These are phyloP conservation scores for Chymomyza fuscimana DNA, from an alignment of 2,888 invertebrate genomes.

Conservation along the genomic window DNA sequence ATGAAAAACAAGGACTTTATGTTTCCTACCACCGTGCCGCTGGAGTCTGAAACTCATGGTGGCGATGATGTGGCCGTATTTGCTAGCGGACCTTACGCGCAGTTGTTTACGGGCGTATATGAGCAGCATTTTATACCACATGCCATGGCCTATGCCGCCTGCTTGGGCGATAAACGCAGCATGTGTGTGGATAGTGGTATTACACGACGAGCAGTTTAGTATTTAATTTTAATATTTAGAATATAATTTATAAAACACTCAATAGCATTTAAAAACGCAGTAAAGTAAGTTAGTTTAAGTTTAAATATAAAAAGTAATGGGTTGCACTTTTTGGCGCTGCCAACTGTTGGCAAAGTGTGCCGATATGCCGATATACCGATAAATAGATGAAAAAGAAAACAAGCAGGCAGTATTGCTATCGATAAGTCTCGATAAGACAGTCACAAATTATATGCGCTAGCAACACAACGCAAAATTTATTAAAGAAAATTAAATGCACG, in stretches of 20 bases:
- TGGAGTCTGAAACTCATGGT: slow-evolving; percentile 86
- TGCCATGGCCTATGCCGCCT: slow-evolving; percentile 87
- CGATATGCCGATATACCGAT: background rate
- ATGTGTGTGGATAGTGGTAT: slow-evolving; percentile 77
- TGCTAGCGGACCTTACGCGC: slow-evolving; percentile 87
- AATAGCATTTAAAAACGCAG: background rate
- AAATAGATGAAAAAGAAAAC: background rate
- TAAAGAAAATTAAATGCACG: slow-evolving; percentile 1
- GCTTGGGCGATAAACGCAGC: slow-evolving; percentile 83
- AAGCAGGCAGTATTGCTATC: background rate
- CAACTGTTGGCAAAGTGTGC: background rate
- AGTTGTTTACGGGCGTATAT: slow-evolving; percentile 88
- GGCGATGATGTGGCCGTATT: slow-evolving; percentile 91
- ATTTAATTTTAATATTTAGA: slow-evolving; percentile 18
- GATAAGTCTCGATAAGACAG: background rate
- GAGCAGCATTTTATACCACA: slow-evolving; percentile 90
- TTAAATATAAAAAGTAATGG: background rate
- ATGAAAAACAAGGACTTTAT: slow-evolving; percentile 79
- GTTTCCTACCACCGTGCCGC: slow-evolving; percentile 84
- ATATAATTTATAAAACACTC: slow-evolving; percentile 31
- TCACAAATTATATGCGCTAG: background rate
- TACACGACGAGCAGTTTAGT: slow-evolving; percentile 42
- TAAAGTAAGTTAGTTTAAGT: background rate
- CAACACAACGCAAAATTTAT: background rate
- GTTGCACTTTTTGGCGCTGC: slow-evolving; percentile 6